Conservation (phyloP, 2,113 vertebrate species). For the Phainopepla nitens region DNA sequence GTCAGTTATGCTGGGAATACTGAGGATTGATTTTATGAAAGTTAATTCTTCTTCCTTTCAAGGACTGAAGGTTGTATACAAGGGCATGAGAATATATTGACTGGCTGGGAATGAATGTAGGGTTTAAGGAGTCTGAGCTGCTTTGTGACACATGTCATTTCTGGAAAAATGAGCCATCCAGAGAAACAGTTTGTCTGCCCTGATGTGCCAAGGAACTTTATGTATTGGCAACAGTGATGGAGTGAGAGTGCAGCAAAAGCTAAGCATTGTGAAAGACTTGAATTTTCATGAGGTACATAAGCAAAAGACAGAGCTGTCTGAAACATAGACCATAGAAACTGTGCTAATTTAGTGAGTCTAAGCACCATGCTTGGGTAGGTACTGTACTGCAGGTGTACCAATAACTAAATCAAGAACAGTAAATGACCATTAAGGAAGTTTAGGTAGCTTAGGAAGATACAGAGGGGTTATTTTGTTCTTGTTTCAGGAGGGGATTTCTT, state of each 20-base stretch:
- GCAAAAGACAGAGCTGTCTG: background rate
- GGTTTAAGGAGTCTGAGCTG: constrained; percentile 63
- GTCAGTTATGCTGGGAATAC: background rate
- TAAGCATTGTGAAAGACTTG: constrained; percentile 18
- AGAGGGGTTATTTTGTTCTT: background rate
- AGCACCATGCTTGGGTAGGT: background rate
- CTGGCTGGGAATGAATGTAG: constrained; percentile 65
- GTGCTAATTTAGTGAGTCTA: background rate
- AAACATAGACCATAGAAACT: background rate
- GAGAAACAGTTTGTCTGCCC: constrained; percentile 65
- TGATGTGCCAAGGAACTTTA: constrained; percentile 57
- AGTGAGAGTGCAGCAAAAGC: constrained; percentile 50
- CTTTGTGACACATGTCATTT: constrained; percentile 73
- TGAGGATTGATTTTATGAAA: constrained; percentile 55
- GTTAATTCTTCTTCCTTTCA: constrained; percentile 65
- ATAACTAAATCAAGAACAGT: background rate
- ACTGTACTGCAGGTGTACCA: background rate
- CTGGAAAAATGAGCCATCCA: constrained; percentile 70
- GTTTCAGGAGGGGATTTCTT: background rate
- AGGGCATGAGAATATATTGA: constrained; percentile 58
- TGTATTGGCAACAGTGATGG: constrained; percentile 61
- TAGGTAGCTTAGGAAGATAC: background rate
- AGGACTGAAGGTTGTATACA: constrained; percentile 58
- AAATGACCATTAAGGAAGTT: background rate
- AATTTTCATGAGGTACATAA: constrained; percentile 41